phyloP scores from a whole-genome alignment of 2,113 vertebrate genomes.

The Psephotus haematonotus region DNA sequence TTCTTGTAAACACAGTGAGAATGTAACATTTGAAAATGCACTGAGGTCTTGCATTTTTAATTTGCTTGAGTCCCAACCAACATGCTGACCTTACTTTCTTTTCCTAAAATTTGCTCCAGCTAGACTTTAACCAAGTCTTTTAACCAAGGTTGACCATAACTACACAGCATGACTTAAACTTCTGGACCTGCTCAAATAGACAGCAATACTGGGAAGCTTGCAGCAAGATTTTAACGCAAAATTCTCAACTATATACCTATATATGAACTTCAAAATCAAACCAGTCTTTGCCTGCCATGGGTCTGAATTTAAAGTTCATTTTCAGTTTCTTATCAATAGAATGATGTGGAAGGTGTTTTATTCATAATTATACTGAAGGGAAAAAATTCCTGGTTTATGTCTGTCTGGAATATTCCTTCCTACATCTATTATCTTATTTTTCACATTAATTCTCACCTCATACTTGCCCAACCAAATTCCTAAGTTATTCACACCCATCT shows the following conservation, averaged over 20 bases:
- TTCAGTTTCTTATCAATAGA: conserved; percentile 2
- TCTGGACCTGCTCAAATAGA: background rate
- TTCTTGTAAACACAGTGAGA: background rate
- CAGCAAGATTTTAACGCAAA: background rate
- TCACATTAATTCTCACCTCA: conserved; percentile 20
- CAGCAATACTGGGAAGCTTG: background rate
- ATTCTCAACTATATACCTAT: background rate
- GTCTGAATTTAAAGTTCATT: background rate
- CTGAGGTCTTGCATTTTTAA: background rate
- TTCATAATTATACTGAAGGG: background rate
- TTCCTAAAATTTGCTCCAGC: background rate
- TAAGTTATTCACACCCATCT: background rate
- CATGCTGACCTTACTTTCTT: background rate
- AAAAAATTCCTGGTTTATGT: background rate
- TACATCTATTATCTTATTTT: conserved; percentile 6
- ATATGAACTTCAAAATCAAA: background rate
- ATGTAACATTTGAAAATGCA: background rate
- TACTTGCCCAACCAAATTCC: background rate
- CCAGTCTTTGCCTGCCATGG: background rate
- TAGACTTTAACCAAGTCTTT: background rate
- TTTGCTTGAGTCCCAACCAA: background rate
- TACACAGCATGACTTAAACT: background rate
- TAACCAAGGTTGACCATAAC: background rate
- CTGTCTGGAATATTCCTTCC: background rate
- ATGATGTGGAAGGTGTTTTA: background rate